These are phyloP conservation scores for Orthosia cruda DNA, from an alignment of 2,888 invertebrate genomes.

Conservation along the genomic window DNA sequence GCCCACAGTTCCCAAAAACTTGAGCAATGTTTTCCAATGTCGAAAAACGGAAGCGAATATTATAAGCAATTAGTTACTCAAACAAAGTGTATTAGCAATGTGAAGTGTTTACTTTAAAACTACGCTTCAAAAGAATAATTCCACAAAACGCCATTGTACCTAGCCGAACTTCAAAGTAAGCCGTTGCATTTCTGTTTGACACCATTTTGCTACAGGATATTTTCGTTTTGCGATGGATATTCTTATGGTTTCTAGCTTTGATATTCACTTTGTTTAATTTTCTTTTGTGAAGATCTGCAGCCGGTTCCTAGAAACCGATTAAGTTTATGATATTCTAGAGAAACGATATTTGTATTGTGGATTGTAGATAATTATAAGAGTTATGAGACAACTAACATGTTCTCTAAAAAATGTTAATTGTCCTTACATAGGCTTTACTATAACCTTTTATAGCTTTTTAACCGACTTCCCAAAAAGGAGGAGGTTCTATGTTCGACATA, in stretches of 20 bases:
- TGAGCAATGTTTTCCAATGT: constrained; percentile 33
- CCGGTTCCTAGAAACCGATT: constrained; percentile 55
- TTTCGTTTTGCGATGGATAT: constrained; percentile 50
- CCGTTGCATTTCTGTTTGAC: constrained; percentile 58
- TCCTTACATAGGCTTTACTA: too few relatives aligned
- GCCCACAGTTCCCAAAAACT: constrained; percentile 11
- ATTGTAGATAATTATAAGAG: constrained; percentile 20
- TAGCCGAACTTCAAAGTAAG: constrained; percentile 56
- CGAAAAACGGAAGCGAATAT: constrained; percentile 40
- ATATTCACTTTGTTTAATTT: constrained; percentile 68
- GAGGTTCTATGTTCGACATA: too few relatives aligned
- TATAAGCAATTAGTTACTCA: constrained; percentile 62
- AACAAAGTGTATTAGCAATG: constrained; percentile 58
- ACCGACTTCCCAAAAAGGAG: too few relatives aligned
- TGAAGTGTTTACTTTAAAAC: constrained; percentile 57
- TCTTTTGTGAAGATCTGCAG: constrained; percentile 59
- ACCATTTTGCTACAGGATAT: constrained; percentile 56
- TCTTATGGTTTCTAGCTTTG: constrained; percentile 50
- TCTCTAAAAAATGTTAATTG: too few relatives aligned
- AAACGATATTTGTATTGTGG: constrained; percentile 16
- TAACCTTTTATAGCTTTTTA: too few relatives aligned
- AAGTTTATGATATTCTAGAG: constrained; percentile 38
- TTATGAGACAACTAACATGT: background rate
- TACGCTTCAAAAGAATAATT: constrained; percentile 65
- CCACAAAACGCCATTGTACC: constrained; percentile 50